Evolutionary conservation across 2,113 vertebrate species (phyloP).

Genomic region (Cynopterus brachyotis): DNA sequence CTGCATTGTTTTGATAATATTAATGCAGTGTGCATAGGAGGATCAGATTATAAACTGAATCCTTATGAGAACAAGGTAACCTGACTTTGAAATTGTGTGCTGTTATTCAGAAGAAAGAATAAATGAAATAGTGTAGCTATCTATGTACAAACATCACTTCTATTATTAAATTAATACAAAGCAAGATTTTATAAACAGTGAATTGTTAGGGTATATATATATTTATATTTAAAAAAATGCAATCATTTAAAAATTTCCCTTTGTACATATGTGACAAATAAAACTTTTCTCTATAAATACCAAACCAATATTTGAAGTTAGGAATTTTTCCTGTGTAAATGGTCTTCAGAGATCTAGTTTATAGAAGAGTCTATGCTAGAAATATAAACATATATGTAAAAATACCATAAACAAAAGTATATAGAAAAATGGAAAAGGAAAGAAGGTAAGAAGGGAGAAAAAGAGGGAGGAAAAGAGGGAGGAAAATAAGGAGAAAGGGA

Average conservation of each 20-base stretch:
- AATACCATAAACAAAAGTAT: neutral
- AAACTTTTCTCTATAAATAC: neutral
- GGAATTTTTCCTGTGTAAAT: neutral
- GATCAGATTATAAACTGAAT: neutral
- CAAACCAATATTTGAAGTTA: neutral
- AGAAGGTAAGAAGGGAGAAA: neutral
- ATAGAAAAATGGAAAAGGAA: neutral
- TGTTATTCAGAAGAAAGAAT: neutral
- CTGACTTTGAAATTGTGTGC: neutral
- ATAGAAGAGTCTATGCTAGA: neutral
- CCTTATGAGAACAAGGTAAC: neutral
- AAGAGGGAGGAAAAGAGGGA: neutral
- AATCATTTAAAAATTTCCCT: neutral
- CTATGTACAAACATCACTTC: neutral
- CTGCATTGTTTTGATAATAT: neutral
- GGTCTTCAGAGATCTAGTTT: neutral
- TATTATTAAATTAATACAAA: neutral
- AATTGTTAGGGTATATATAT: neutral
- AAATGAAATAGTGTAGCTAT: neutral
- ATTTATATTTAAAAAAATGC: neutral
- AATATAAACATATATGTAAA: neutral
- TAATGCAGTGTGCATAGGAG: neutral
- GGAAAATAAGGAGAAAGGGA: too few species aligned
- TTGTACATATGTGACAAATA: neutral
- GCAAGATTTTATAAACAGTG: neutral